A percentile compares a stretch with the other conserved stretches of the same genome.
phyloP scores from a whole-genome alignment of 2,888 invertebrate species.

The Pycnomerus fuliginosus region DNA sequence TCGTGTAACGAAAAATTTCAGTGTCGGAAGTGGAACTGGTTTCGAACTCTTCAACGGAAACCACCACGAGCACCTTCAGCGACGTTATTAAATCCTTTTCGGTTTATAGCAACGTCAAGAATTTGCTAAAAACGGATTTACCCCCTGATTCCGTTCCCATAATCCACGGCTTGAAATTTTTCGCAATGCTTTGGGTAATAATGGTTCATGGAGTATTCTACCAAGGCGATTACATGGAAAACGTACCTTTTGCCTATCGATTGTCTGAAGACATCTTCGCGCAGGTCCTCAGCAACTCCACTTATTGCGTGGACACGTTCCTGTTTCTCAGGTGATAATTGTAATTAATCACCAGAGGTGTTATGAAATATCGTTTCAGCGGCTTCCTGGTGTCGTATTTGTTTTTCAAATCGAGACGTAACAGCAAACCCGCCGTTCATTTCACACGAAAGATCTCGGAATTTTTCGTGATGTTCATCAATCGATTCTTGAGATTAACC shows the following conservation, averaged over 20 bases:
- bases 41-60: conserved; percentile 12
- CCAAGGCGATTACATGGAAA: conserved; percentile 48
- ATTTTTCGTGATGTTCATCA: conserved; percentile 40
- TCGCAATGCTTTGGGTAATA: conserved; percentile 61
- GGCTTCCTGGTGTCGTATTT: conserved; percentile 43
- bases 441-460: conserved; percentile 27
- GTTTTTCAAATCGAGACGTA: conserved; percentile 38
- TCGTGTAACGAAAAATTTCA: conserved; percentile 18
- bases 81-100: conserved; percentile 55
- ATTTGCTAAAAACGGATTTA: conserved; percentile 49
- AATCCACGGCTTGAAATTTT: conserved; percentile 57
- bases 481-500: conserved; percentile 51
- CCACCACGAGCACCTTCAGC: conserved; percentile 26
- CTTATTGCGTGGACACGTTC: conserved; percentile 55
- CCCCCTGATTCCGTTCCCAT: conserved; percentile 45
- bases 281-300: conserved; percentile 52
- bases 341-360: too few species aligned
- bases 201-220: conserved; percentile 55
- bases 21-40: conserved; percentile 29
- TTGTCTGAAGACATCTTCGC: conserved; percentile 45
- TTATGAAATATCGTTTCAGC: too few species aligned
- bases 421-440: conserved; percentile 20
- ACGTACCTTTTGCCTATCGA: conserved; percentile 46
- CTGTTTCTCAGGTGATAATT: conserved; percentile 53
- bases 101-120: conserved; percentile 52